A percentile compares a stretch with the other conserved stretches of the same genome.
Conservation (phyloP, 2,888 invertebrate genomes). For the Ichneumoninae sp. region DNA sequence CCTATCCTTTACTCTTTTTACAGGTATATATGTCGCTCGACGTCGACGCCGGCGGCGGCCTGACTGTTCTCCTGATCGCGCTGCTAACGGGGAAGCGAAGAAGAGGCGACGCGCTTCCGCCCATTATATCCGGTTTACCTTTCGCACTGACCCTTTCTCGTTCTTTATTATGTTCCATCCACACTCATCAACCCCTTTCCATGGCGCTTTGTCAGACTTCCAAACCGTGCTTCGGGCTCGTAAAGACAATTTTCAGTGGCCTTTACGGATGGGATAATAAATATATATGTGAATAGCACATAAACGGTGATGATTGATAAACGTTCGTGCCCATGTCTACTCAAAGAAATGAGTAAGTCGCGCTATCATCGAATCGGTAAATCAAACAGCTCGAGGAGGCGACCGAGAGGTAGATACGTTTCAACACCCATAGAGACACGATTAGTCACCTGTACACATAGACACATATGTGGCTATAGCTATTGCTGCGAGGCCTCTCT, state of each 20-base stretch:
- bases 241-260: slow-evolving; percentile 25
- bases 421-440: slow-evolving; percentile 51
- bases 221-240: not conserved
- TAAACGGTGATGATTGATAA: slow-evolving; percentile 18
- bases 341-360: slow-evolving; percentile 22
- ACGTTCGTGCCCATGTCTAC: not conserved
- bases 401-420: slow-evolving; percentile 46
- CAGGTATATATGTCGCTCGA: slow-evolving; percentile 39
- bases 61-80: slow-evolving; percentile 8
- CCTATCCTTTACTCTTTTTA: slow-evolving; percentile 73
- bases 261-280: not conserved
- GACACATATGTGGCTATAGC: slow-evolving; percentile 18
- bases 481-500: slow-evolving; percentile 21
- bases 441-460: slow-evolving; percentile 60
- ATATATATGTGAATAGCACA: not conserved
- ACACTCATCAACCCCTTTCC: not conserved
- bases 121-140: slow-evolving; percentile 4
- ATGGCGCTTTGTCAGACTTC: not conserved
- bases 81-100: slow-evolving; percentile 27
- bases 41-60: slow-evolving; percentile 19
- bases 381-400: slow-evolving; percentile 20
- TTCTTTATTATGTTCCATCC: not conserved
- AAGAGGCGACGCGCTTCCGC: slow-evolving; percentile 13
- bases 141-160: slow-evolving; percentile 1
- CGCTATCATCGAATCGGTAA: slow-evolving; percentile 44